Evolutionary conservation across 2,797 vertebrate species (phyloP).

Genomic region (Amniataba percoides): DNA sequence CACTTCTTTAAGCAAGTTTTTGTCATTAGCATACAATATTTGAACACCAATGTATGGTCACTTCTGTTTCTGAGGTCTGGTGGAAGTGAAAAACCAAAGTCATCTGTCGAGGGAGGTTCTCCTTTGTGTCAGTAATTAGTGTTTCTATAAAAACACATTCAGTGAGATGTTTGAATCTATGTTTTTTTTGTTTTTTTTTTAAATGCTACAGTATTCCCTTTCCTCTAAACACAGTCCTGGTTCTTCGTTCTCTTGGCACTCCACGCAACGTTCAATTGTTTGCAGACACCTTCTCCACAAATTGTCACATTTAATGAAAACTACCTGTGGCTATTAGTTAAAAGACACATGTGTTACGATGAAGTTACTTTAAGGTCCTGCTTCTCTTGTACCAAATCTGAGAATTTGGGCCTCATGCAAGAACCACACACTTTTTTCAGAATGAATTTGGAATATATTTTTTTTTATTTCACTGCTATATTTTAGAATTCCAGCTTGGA

Average conservation of each 20-base stretch:
- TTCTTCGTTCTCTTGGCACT: slow-evolving; percentile 47
- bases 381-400: slow-evolving; percentile 29
- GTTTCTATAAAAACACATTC: slow-evolving; percentile 59
- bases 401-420: slow-evolving; percentile 51
- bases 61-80: slow-evolving; percentile 75
- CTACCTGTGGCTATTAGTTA: slow-evolving; percentile 32
- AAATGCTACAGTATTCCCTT: slow-evolving; percentile 61
- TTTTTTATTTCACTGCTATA: no score
- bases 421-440: not conserved
- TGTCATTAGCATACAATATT: slow-evolving; percentile 64
- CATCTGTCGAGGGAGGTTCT: slow-evolving; percentile 32
- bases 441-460: no score
- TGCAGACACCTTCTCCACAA: not conserved
- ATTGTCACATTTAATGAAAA: slow-evolving; percentile 35
- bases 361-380: slow-evolving; percentile 13
- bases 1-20: slow-evolving; percentile 64
- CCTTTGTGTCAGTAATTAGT: slow-evolving; percentile 41
- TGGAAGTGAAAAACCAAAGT: slow-evolving; percentile 45
- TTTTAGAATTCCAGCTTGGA: not conserved
- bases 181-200: no score
- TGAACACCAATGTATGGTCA: slow-evolving; percentile 67
- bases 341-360: slow-evolving; percentile 32
- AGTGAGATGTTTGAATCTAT: slow-evolving; percentile 46
- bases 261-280: slow-evolving; percentile 11
- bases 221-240: slow-evolving; percentile 34